A percentile compares a stretch with the other conserved stretches of the same genome.
Evolutionary conservation across 2,888 invertebrate species (phyloP).

Genomic region (Syrista parreyssii): DNA sequence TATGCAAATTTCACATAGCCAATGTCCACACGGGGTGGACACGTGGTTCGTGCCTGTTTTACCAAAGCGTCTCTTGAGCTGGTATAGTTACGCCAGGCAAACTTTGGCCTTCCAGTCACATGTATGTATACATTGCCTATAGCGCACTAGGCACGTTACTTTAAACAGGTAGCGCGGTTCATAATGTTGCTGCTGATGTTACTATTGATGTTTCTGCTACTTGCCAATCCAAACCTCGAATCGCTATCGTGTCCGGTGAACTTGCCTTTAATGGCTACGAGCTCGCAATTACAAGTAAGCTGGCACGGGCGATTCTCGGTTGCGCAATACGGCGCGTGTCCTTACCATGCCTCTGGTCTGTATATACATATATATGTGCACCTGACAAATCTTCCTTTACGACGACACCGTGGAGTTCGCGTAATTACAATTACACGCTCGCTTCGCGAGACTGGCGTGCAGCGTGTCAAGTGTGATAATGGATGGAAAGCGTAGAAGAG

Average conservation of each 20-base stretch:
- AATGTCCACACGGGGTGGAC: not conserved
- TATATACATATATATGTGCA: not conserved
- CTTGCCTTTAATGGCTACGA: not conserved
- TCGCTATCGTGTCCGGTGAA: not conserved
- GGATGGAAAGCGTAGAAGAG: not conserved
- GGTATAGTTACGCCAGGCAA: not conserved
- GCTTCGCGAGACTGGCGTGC: not conserved
- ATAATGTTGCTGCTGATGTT: not conserved
- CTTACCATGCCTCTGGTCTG: not conserved
- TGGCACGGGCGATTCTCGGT: not conserved
- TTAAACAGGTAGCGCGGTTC: not conserved
- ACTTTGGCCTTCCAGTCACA: not conserved
- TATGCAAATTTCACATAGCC: slow-evolving; percentile 41
- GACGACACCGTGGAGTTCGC: not conserved
- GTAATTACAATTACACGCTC: not conserved
- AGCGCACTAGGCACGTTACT: not conserved
- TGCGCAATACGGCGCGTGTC: not conserved
- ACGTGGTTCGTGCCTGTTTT: not conserved
- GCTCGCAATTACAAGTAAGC: not conserved
- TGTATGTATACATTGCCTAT: not conserved
- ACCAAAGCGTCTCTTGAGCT: not conserved
- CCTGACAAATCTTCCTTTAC: not conserved
- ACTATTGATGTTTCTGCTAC: not conserved
- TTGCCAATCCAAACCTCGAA: not conserved
- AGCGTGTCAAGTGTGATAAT: not conserved